A percentile compares a stretch with the other conserved stretches of the same genome.
Conservation (phyloP, 2,797 vertebrate genomes). For the Microctenopoma lineatum region DNA sequence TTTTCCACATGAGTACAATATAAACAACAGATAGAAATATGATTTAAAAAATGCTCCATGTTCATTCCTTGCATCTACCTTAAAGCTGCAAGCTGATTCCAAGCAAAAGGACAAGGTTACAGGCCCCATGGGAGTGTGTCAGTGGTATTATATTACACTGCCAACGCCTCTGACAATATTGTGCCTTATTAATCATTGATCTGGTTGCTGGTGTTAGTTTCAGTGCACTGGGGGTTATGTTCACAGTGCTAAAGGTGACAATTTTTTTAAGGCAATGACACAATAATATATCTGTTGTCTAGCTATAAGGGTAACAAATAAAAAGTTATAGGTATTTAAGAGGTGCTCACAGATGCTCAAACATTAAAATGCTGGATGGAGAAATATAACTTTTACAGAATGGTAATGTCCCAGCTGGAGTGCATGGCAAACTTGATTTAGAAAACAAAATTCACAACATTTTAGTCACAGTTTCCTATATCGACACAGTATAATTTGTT, state of each 20-base stretch:
- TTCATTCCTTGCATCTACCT: constrained; percentile 43
- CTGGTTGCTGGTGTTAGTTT: constrained; percentile 74
- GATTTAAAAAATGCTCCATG: constrained; percentile 14
- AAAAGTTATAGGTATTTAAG: constrained; percentile 6
- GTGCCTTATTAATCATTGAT: constrained; percentile 85
- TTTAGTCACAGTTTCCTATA: constrained; percentile 12
- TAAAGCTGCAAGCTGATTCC: constrained; percentile 57
- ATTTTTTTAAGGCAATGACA: constrained; percentile 52
- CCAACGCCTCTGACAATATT: constrained; percentile 65
- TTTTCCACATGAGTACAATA: constrained; percentile 28
- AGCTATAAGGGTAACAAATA: constrained; percentile 6
- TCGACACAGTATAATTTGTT: constrained; percentile 11
- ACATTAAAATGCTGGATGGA: constrained; percentile 13
- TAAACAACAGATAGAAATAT: constrained; percentile 49
- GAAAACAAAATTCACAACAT: constrained; percentile 1
- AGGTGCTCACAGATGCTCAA: constrained; percentile 7
- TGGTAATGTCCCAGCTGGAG: background rate
- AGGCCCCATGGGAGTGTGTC: constrained; percentile 48
- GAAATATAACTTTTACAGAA: constrained; percentile 2
- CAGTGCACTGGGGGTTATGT: constrained; percentile 63
- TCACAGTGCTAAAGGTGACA: constrained; percentile 62
- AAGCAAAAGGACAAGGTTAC: constrained; percentile 69
- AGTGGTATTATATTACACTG: constrained; percentile 71
- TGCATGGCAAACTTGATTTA: constrained; percentile 4
- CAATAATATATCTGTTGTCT: constrained; percentile 10